These are phyloP conservation scores for Meiosimyza decipiens DNA, from an alignment of 2,888 invertebrate genomes.

Conservation along the genomic window DNA sequence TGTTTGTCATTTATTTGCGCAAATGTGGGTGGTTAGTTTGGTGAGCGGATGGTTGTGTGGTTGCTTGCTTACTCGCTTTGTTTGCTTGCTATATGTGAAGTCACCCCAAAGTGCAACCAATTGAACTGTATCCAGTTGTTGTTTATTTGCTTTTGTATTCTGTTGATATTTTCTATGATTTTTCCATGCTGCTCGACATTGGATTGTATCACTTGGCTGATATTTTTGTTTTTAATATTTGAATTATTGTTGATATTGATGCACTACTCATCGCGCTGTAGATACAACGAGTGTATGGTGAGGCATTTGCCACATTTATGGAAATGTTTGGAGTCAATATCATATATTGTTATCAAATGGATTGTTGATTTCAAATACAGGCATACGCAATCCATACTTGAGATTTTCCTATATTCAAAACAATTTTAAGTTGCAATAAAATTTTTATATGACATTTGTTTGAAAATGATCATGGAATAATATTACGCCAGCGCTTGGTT, in stretches of 20 bases:
- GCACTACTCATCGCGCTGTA: not conserved
- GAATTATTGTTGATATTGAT: conserved; percentile 4
- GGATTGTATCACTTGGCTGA: not conserved
- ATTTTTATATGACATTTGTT: no score
- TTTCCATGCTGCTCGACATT: not conserved
- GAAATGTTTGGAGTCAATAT: no score
- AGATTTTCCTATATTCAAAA: no score
- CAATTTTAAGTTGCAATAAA: no score
- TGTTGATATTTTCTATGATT: not conserved
- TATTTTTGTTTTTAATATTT: not conserved
- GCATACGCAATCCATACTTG: no score
- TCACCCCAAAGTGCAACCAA: conserved; percentile 27
- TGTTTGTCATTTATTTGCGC: conserved; percentile 3
- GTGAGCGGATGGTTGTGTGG: not conserved
- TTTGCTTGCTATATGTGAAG: not conserved
- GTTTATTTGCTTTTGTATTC: not conserved
- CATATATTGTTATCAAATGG: no score
- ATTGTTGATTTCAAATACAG: no score
- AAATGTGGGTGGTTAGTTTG: not conserved
- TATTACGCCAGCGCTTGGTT: no score
- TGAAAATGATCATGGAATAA: no score
- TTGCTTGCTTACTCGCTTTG: not conserved
- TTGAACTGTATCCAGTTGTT: conserved; percentile 13
- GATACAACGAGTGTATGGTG: no score
- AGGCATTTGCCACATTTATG: no score